Conservation (phyloP, 1,140 invertebrate genomes). For the Homalodisca vitripennis region DNA sequence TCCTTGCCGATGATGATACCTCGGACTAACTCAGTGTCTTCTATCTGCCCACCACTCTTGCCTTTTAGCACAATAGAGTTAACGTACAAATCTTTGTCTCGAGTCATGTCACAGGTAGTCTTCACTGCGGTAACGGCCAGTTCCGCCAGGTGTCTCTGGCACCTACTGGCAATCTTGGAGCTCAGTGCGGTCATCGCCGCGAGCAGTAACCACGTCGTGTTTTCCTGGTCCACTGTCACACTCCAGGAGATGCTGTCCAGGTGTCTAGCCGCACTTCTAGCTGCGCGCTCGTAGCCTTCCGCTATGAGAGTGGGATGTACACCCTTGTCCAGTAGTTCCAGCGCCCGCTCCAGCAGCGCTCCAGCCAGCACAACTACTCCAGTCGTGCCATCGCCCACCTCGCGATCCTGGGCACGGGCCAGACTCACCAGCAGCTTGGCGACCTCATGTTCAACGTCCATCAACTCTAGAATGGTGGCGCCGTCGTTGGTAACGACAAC, state of each 20-base stretch:
- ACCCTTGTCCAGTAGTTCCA: conserved; percentile 1
- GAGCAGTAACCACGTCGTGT: background rate
- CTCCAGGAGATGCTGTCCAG: conserved; percentile 5
- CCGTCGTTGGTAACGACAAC: conserved; percentile 15
- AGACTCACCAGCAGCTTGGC: conserved; percentile 21
- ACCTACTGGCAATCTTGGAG: conserved; percentile 3
- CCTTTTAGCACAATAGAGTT: background rate
- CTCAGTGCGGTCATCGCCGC: background rate
- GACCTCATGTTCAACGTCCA: conserved; percentile 17
- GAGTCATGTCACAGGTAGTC: background rate
- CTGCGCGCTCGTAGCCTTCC: background rate
- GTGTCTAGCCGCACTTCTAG: background rate
- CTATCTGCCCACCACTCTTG: background rate
- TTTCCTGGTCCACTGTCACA: background rate
- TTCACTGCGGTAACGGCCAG: background rate
- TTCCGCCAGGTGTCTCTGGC: background rate
- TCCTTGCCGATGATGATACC: conserved; percentile 1
- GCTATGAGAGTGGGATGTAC: background rate
- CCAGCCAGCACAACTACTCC: conserved; percentile 20
- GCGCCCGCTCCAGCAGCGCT: background rate
- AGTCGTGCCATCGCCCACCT: conserved; percentile 22
- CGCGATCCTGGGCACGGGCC: background rate
- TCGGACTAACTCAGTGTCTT: background rate
- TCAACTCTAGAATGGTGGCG: conserved; percentile 8
- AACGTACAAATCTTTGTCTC: background rate